Base-by-base conservation (phyloP, 2,888 invertebrate genomes). In the Brenthis daphne region DNA sequence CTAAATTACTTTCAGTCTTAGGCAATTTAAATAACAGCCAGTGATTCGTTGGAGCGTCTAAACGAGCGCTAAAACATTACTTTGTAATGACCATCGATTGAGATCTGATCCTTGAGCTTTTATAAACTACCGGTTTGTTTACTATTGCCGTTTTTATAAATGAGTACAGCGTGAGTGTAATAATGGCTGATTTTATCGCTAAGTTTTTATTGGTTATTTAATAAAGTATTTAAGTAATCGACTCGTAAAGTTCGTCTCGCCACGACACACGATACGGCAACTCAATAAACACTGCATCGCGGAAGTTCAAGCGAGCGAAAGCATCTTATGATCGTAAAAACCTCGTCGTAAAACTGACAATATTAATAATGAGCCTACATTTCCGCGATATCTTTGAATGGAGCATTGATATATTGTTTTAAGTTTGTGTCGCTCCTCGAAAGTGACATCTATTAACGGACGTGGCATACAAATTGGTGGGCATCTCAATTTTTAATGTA, bases 21-120 rank as follows among this genome's bases (percentile, higher is more conserved):
- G 80, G 79, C 85, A 82, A 87, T 88, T 87, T 86, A 85, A 86
- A 85, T 86, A 85, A 85, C 84, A 79, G 79, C 79, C 79, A 69
- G 82, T 79, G 85, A 85, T 85, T 83, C 81, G 82, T 81, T 78
- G 81, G 78, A 78, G 82, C 79, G 80, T 83, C 80, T 80, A 80
- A 54, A 64, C 53, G 68, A 68, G 57, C 57, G 64, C 57, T 68
- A 58, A 68, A 57, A 83, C 78, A 77, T 80, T 82, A 83, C 81
- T 80, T 82, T 83, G 85, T 85, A 85, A 82, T 80, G 80, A 79
- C 73, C 77, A 80, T 79, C 80, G 85, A 82, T 82, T 71, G 77
- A 71, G 75, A 73, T 73, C 68, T 76, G 80, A 83, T 81, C 78
- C 76, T 72, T 70, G 71, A 73, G 76, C 75, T 75, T 73, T 73